A percentile compares a stretch with the other conserved stretches of the same genome.
These are phyloP conservation scores for Diadegma fenestrale DNA, from an alignment of 2,888 invertebrate genomes.

Conservation along the genomic window DNA sequence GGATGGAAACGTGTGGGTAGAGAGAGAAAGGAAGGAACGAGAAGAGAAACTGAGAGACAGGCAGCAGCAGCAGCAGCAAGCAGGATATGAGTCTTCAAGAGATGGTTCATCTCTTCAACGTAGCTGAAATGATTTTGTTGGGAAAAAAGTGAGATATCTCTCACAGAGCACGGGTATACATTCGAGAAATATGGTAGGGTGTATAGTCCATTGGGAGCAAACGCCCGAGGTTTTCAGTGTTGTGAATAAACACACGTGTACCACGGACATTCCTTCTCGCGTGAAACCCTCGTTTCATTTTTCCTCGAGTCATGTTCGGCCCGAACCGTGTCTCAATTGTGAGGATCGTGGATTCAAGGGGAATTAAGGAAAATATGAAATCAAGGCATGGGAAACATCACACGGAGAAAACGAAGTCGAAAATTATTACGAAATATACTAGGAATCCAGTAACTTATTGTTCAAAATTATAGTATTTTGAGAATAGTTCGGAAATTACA, in stretches of 20 bases:
- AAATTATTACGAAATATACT: no score
- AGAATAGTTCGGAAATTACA: no score
- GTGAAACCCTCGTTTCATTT: background rate
- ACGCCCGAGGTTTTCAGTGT: background rate
- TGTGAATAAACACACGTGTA: background rate
- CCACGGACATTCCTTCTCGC: slow-evolving; percentile 8
- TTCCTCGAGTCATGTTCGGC: background rate
- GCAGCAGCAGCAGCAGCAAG: no score
- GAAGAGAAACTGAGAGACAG: slow-evolving; percentile 21
- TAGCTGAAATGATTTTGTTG: slow-evolving; percentile 48
- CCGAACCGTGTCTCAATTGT: background rate
- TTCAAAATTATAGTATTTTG: no score
- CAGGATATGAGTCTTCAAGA: slow-evolving; percentile 64
- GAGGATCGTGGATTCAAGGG: background rate
- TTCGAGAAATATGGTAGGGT: slow-evolving; percentile 12
- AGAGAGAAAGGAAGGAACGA: background rate
- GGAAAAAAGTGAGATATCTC: slow-evolving; percentile 14
- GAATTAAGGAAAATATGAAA: background rate
- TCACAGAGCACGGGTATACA: slow-evolving; percentile 29
- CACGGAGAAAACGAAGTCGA: no score
- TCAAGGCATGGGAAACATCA: background rate
- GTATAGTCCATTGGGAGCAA: background rate
- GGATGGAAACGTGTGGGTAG: background rate
- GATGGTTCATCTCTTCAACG: slow-evolving; percentile 28
- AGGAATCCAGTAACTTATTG: no score